Evolutionary conservation across 2,797 vertebrate species (phyloP).

Genomic region (Scleropages formosus): DNA sequence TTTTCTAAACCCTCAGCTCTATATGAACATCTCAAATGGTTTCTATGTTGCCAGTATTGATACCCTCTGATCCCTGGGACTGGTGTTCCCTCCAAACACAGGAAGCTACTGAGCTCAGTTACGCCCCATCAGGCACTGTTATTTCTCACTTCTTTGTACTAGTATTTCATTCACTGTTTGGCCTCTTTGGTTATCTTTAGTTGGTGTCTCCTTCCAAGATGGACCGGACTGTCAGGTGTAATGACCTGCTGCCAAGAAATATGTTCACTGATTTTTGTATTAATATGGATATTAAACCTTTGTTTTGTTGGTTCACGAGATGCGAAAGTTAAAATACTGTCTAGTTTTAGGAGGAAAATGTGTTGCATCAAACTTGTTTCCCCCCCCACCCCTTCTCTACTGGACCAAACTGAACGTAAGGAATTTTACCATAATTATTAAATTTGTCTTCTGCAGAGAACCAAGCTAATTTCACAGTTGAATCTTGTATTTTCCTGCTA

Average conservation of each 20-base stretch:
- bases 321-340: constrained; percentile 11
- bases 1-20: neutral
- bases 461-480: constrained; percentile 42
- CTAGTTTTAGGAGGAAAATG: constrained; percentile 18
- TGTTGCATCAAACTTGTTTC: constrained; percentile 13
- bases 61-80: neutral
- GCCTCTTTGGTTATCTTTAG: no score
- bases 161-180: no score
- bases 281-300: constrained; percentile 13
- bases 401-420: constrained; percentile 30
- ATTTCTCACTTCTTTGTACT: no score
- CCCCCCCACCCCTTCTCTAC: neutral
- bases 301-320: constrained; percentile 13
- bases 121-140: no score
- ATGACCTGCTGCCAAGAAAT: neutral
- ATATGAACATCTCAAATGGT: neutral
- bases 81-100: neutral
- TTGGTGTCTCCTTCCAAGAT: neutral
- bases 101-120: no score
- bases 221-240: neutral
- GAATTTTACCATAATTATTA: constrained; percentile 44
- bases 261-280: constrained; percentile 16
- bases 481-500: constrained; percentile 61
- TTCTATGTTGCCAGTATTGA: constrained; percentile 14
- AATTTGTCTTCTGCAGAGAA: constrained; percentile 33